phyloP scores from a whole-genome alignment of 1,140 invertebrate genomes.

The Sarcophaga bullata region DNA sequence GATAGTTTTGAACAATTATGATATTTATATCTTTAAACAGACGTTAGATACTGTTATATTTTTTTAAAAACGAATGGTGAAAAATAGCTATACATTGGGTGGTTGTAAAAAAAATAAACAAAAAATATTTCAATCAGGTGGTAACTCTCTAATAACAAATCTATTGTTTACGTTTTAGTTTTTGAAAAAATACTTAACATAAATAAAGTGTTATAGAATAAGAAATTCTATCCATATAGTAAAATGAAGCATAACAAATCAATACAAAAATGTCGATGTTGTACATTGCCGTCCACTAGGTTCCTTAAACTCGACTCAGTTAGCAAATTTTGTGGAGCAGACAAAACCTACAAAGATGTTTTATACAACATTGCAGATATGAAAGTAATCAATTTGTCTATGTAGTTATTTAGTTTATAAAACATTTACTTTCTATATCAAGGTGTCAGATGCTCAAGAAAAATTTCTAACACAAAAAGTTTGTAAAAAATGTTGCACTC shows the following conservation, averaged over 20 bases:
- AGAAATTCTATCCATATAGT: not conserved
- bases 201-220: not conserved
- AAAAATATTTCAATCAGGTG: not conserved
- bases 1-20: too few relatives aligned
- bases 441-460: not conserved
- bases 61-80: too few relatives aligned
- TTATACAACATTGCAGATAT: not conserved
- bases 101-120: too few relatives aligned
- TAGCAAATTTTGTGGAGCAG: not conserved
- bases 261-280: slow-evolving; percentile 13
- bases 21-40: too few relatives aligned
- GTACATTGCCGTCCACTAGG: not conserved
- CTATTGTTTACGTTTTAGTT: not conserved
- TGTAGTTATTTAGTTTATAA: not conserved
- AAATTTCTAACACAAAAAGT: not conserved
- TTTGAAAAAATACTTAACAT: not conserved
- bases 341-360: slow-evolving; percentile 19
- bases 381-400: too few relatives aligned
- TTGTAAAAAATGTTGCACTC: not conserved
- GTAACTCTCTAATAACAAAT: not conserved
- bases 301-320: not conserved
- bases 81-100: too few relatives aligned
- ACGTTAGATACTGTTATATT: too few relatives aligned
- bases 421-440: not conserved
- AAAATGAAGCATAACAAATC: not conserved